Percentiles rank a stretch among this genome's conserved stretches.
These are phyloP conservation scores for Drosophila lacteicornis DNA, from an alignment of 1,140 invertebrate species.

Conservation along the genomic window DNA sequence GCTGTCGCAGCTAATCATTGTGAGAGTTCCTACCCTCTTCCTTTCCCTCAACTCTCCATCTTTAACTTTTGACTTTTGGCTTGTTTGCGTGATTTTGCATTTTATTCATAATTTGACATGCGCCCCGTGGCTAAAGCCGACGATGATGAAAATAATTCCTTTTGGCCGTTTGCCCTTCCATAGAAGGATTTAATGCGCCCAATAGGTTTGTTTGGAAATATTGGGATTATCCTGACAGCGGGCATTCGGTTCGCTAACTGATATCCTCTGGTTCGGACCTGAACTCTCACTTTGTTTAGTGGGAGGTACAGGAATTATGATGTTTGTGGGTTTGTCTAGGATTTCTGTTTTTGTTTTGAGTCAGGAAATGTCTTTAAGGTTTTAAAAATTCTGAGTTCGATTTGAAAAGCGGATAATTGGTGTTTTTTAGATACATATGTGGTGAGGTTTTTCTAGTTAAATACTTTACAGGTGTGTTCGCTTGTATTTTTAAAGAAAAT, in stretches of 20 bases:
- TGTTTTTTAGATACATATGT: background rate
- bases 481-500: background rate
- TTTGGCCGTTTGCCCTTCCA: conserved; percentile 57
- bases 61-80: conserved; percentile 60
- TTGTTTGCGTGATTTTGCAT: conserved; percentile 81
- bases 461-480: background rate
- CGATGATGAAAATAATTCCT: conserved; percentile 83
- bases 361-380: background rate
- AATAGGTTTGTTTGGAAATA: conserved; percentile 84
- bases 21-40: conserved; percentile 54
- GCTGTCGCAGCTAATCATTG: conserved; percentile 84
- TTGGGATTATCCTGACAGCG: conserved; percentile 80
- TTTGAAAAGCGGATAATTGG: conserved; percentile 26
- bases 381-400: background rate
- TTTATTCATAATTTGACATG: conserved; percentile 84
- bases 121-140: conserved; percentile 83
- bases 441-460: background rate
- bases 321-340: conserved; percentile 37
- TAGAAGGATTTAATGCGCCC: conserved; percentile 78
- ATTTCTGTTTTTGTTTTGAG: conserved; percentile 10
- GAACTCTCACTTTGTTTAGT: conserved; percentile 33
- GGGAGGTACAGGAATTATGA: conserved; percentile 56
- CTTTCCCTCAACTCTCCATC: conserved; percentile 3
- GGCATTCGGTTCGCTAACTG: conserved; percentile 44
- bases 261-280: conserved; percentile 7